A percentile compares a stretch with the other conserved stretches of the same genome.
Conservation (phyloP, 2,113 vertebrate genomes). For the Syngnathoides biaculeatus region DNA sequence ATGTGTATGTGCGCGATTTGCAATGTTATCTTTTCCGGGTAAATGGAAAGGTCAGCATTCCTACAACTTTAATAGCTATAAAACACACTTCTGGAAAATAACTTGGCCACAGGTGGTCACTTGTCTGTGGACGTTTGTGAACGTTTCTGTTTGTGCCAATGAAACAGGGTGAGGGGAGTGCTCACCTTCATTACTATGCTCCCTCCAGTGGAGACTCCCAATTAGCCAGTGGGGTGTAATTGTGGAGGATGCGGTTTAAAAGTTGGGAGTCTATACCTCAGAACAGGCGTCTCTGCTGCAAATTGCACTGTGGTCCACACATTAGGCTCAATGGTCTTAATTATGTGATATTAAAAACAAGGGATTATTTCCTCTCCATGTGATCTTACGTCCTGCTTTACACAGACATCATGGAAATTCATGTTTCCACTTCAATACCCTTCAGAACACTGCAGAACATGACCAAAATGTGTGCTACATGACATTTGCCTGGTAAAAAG, state of each 20-base stretch:
- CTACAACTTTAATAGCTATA: conserved; percentile 40
- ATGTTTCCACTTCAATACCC: conserved; percentile 12
- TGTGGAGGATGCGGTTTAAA: conserved; percentile 49
- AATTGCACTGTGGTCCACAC: conserved; percentile 16
- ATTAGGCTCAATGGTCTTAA: conserved; percentile 8
- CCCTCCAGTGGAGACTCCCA: conserved; percentile 44
- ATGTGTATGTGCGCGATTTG: conserved; percentile 16
- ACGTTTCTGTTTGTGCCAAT: conserved; percentile 11
- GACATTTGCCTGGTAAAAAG: conserved; percentile 33
- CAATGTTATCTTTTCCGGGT: conserved; percentile 18
- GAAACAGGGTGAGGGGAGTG: conserved; percentile 26
- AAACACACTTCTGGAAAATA: conserved; percentile 54
- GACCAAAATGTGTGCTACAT: conserved; percentile 41
- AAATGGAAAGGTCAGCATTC: conserved; percentile 28
- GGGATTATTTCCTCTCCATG: neutral
- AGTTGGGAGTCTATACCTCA: conserved; percentile 47
- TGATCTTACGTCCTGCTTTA: neutral
- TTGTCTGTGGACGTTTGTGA: conserved; percentile 18
- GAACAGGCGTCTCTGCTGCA: conserved; percentile 37
- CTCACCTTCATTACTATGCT: conserved; percentile 44
- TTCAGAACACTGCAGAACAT: conserved; percentile 19
- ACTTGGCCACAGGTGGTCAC: conserved; percentile 24
- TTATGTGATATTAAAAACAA: conserved; percentile 9
- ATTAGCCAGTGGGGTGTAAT: conserved; percentile 52
- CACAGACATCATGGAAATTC: neutral